A percentile compares a stretch with the other conserved stretches of the same genome.
These are phyloP conservation scores for Battus philenor DNA, from an alignment of 1,140 invertebrate species.

Conservation along the genomic window DNA sequence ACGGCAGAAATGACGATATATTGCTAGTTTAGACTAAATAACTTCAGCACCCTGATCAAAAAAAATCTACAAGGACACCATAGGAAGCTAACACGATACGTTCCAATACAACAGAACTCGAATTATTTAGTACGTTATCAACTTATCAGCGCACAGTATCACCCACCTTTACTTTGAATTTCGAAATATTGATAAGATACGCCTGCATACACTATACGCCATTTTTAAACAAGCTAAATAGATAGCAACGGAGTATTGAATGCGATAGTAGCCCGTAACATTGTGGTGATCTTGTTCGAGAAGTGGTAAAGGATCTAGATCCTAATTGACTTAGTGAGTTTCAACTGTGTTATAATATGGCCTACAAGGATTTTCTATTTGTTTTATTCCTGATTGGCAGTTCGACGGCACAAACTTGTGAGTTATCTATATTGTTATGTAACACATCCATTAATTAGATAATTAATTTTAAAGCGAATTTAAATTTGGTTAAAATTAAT, in stretches of 20 bases:
- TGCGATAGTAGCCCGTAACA: constrained; percentile 19
- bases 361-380: constrained; percentile 25
- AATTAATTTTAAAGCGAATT: no score
- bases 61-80: no score
- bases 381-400: constrained; percentile 23
- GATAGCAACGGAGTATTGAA: constrained; percentile 26
- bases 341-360: constrained; percentile 34
- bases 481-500: no score
- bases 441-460: no score
- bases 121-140: constrained; percentile 25
- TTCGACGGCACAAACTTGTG: constrained; percentile 29
- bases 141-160: constrained; percentile 43
- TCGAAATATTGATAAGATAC: constrained; percentile 57
- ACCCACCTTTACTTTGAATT: constrained; percentile 56
- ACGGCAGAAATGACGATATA: no score
- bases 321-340: constrained; percentile 23
- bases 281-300: constrained; percentile 14
- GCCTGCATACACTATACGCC: constrained; percentile 15
- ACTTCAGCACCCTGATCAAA: no score
- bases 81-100: background rate
- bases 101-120: constrained; percentile 12
- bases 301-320: constrained; percentile 19
- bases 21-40: no score
- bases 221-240: constrained; percentile 38
- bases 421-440: constrained; percentile 27